phyloP scores from a whole-genome alignment of 2,113 vertebrate species.

The Cavia aperea region DNA sequence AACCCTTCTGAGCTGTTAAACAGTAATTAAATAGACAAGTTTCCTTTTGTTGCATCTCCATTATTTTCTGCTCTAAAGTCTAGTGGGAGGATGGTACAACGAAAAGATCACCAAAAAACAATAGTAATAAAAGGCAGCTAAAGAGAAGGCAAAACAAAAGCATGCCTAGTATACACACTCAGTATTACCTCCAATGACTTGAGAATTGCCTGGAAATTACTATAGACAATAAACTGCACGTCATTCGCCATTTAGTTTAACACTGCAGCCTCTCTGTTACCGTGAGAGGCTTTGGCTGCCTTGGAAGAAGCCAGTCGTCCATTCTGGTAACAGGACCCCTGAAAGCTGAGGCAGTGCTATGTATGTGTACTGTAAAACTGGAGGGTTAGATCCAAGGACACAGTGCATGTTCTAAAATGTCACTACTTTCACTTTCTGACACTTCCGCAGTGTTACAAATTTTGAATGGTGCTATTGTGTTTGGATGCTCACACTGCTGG shows the following conservation, averaged over 20 bases:
- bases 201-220: neutral
- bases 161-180: neutral
- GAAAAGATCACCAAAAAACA: neutral
- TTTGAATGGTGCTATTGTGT: conserved; percentile 38
- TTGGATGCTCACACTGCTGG: neutral
- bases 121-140: conserved; percentile 37
- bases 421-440: neutral
- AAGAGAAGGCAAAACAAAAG: neutral
- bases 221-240: conserved; percentile 9
- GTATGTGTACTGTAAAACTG: neutral
- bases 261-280: neutral
- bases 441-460: neutral
- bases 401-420: neutral
- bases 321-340: neutral
- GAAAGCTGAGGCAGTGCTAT: neutral
- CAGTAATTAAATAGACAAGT: neutral
- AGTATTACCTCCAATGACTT: neutral
- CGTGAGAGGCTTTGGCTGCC: conserved; percentile 19
- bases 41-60: neutral
- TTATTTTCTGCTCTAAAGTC: neutral
- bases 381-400: neutral
- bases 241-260: neutral
- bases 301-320: neutral
- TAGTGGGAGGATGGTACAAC: neutral
- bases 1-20: neutral